Percentiles rank a stretch among this genome's conserved stretches.
phyloP scores from a whole-genome alignment of 1,140 invertebrate species.

The Ceratosolen solmsi region DNA sequence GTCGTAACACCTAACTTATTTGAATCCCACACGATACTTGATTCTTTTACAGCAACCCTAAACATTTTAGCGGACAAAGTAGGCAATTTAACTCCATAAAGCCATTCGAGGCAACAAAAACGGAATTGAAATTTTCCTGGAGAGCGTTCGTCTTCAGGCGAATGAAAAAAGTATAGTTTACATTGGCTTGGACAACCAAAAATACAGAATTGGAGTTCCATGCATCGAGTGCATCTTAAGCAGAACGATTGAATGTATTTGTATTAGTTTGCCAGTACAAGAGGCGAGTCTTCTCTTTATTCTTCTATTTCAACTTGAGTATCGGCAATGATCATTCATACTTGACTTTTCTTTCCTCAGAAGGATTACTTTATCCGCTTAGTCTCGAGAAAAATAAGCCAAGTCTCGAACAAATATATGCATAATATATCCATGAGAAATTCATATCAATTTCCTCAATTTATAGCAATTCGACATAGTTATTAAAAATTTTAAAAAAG shows the following conservation, averaged over 20 bases:
- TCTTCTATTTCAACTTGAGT: not conserved
- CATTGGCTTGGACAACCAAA: slow-evolving; percentile 13
- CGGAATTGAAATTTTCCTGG: slow-evolving; percentile 64
- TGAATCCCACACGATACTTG: slow-evolving; percentile 41
- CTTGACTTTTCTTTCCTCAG: slow-evolving; percentile 3
- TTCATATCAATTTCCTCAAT: too few relatives aligned
- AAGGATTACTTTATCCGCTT: not conserved
- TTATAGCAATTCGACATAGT: too few relatives aligned
- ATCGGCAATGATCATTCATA: not conserved
- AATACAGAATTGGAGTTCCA: not conserved
- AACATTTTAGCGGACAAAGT: not conserved
- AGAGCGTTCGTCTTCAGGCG: slow-evolving; percentile 25
- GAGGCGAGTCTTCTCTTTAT: not conserved
- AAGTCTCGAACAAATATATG: too few relatives aligned
- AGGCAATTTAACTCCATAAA: slow-evolving; percentile 51
- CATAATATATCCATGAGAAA: too few relatives aligned
- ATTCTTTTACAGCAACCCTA: slow-evolving; percentile 7
- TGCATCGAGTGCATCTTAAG: slow-evolving; percentile 57
- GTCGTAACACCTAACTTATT: slow-evolving; percentile 34
- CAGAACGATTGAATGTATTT: slow-evolving; percentile 32
- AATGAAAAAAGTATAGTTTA: slow-evolving; percentile 1
- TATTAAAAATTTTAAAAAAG: too few relatives aligned
- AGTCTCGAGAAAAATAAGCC: too few relatives aligned
- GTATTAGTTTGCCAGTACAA: not conserved
- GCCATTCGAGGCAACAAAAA: slow-evolving; percentile 58